Base-by-base conservation (phyloP, 2,113 vertebrate genomes). In the Callopanchax toddi region DNA sequence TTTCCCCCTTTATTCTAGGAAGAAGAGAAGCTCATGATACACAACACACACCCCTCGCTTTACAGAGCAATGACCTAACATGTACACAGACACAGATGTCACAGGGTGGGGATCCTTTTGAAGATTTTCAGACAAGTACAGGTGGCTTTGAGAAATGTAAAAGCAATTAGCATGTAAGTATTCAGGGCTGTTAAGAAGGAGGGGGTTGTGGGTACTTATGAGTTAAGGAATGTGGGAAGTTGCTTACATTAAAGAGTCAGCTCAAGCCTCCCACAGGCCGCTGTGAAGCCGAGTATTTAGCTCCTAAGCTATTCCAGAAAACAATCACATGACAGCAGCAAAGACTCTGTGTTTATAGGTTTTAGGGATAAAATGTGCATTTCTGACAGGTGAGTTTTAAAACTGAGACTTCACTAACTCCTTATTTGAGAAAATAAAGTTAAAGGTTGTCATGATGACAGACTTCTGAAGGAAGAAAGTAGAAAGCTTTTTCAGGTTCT, bases 61-160 rank as follows among this genome's bases (percentile, higher is more conserved):
- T 78, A 71, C 70, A 85, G 60, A 70, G 48, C 44, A 58, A 68
- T 66, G 81, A 84, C 66, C 71, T 25, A 53, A 79, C 75, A 73
- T 84, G 79, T 73, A 76, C 67, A 71, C 17, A 75, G 37, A 74
- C 67, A 55, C 43, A 50, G 71, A 72, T 67, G 68, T 68, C 71
- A 61, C 0, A 25, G 78, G 82, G 86, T 60, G 85, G 78, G 59
- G 78, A 82, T 70, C 63, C 39, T 76, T 87, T 85, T 89, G 77
- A 89, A 87, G 72, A 78, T 23, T 63, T 70, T 56, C 75, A 83
- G 65, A 71, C 52, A 57, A 70, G 62, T 72, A 83, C 77, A 85
- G 78, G 71, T 83, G 83, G 83, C 55, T 79, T 63, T 61, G 74
- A 77, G 60, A 76, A 70, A 76, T 29, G 60, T 26, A 45, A 21